Evolutionary conservation across 1,140 invertebrate genomes (phyloP).

Genomic region (Hycleus cichorii): DNA sequence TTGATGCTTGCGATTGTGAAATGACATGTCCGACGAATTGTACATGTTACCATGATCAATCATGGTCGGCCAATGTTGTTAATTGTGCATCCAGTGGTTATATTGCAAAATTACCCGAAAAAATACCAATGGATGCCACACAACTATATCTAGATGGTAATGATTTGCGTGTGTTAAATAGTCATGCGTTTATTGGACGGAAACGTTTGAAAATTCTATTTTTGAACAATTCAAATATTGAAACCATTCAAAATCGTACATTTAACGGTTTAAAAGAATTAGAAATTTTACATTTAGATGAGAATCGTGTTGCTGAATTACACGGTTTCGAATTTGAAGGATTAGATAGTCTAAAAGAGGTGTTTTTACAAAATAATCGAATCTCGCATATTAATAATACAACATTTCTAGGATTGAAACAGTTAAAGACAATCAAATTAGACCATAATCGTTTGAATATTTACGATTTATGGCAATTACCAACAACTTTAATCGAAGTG

Average conservation of each 20-base stretch:
- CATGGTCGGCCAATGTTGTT: conserved; percentile 86
- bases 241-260: conserved; percentile 78
- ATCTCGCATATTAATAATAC: conserved; percentile 66
- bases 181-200: conserved; percentile 85
- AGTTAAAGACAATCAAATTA: conserved; percentile 62
- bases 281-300: conserved; percentile 59
- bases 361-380: conserved; percentile 60
- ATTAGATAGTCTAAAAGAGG: conserved; percentile 52
- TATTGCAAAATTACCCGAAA: conserved; percentile 62
- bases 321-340: conserved; percentile 72
- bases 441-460: conserved; percentile 70
- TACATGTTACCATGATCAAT: conserved; percentile 87
- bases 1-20: conserved; percentile 89
- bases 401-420: conserved; percentile 66
- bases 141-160: conserved; percentile 86
- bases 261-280: conserved; percentile 82
- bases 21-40: conserved; percentile 90
- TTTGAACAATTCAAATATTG: conserved; percentile 78
- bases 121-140: conserved; percentile 89
- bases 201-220: conserved; percentile 77
- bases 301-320: conserved; percentile 55
- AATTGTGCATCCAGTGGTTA: conserved; percentile 76
- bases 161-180: conserved; percentile 64
- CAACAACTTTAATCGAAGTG: conserved; percentile 57
- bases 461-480: conserved; percentile 70